Evolutionary conservation across 1,140 invertebrate species (phyloP).

Genomic region (Temnothorax nylanderi): DNA sequence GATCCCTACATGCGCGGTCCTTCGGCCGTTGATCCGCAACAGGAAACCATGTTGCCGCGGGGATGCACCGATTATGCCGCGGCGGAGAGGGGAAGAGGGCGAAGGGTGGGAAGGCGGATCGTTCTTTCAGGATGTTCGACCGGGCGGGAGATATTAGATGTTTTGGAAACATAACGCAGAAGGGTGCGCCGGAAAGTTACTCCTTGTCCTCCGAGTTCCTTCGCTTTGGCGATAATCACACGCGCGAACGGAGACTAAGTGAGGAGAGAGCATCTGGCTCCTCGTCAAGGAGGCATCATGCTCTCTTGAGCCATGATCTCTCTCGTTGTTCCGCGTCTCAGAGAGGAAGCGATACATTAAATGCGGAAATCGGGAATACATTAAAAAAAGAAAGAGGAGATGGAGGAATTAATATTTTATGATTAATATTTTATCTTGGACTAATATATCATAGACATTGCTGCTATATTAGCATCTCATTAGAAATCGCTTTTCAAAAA

Average conservation of each 20-base stretch:
- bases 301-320: conserved; percentile 46
- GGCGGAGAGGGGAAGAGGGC: neutral
- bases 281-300: conserved; percentile 60
- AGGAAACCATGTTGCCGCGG: conserved; percentile 72
- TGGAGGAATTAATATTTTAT: neutral
- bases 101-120: conserved; percentile 22
- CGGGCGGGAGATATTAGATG: conserved; percentile 79
- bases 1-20: neutral
- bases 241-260: conserved; percentile 63
- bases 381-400: neutral
- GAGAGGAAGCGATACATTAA: conserved; percentile 18
- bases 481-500: neutral
- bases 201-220: conserved; percentile 34
- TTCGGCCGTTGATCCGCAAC: conserved; percentile 31
- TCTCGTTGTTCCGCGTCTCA: neutral
- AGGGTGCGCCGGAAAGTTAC: conserved; percentile 70
- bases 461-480: neutral
- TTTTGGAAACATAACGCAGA: conserved; percentile 76
- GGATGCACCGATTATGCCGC: conserved; percentile 67
- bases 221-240: conserved; percentile 44
- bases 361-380: conserved; percentile 18
- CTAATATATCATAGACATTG: neutral
- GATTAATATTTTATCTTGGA: neutral
- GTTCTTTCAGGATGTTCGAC: conserved; percentile 76
- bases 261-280: conserved; percentile 66